A percentile compares a stretch with the other conserved stretches of the same genome.
Evolutionary conservation across 1,140 invertebrate genomes (phyloP).

Genomic region (Dermatophagoides farinae): DNA sequence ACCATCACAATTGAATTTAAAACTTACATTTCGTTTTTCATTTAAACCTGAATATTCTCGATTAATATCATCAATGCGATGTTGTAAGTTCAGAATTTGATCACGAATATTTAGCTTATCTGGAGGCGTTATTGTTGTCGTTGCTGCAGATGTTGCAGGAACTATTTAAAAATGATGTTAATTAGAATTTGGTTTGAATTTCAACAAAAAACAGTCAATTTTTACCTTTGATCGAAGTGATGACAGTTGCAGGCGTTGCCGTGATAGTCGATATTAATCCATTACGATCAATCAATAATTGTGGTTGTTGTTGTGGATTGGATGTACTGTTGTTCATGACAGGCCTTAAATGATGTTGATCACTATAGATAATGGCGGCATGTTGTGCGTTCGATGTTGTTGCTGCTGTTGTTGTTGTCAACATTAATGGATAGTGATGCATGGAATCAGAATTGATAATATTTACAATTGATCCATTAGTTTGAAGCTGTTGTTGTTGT

Average conservation of each 20-base stretch:
- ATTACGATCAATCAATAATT: too few species aligned
- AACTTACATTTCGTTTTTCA: constrained; percentile 6
- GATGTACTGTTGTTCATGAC: too few species aligned
- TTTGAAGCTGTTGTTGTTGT: not conserved
- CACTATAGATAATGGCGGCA: too few species aligned
- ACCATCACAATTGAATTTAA: not conserved
- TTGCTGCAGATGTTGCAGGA: not conserved
- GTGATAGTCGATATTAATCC: too few species aligned
- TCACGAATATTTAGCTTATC: not conserved
- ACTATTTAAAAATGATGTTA: not conserved
- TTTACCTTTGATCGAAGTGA: not conserved
- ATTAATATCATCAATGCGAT: not conserved
- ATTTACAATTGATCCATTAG: not conserved
- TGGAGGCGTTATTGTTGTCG: not conserved
- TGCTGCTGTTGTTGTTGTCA: not conserved
- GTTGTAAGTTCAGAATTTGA: not conserved
- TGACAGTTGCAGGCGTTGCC: too few species aligned
- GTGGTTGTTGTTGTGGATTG: too few species aligned
- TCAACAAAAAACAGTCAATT: not conserved
- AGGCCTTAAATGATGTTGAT: too few species aligned
- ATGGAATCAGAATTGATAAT: too few species aligned
- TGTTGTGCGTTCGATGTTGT: not conserved
- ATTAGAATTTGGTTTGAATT: not conserved
- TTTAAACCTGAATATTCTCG: not conserved
- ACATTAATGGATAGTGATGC: not conserved